Percentiles rank a stretch among this genome's conserved stretches.
Evolutionary conservation across 2,888 invertebrate species (phyloP).

Genomic region (Melanargia galathea): DNA sequence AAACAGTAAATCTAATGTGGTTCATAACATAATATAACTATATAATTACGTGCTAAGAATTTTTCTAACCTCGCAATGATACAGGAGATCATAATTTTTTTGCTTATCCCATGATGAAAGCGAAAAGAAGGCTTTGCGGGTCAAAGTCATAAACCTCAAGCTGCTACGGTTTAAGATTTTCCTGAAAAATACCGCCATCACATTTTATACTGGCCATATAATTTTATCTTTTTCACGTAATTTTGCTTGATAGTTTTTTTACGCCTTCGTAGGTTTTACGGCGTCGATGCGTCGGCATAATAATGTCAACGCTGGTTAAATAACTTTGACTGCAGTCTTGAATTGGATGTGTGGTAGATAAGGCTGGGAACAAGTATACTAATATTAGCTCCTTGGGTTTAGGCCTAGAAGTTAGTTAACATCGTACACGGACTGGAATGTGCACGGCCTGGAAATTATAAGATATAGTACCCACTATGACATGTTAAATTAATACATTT

Average conservation of each 20-base stretch:
- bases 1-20: neutral
- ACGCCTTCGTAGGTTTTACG: conserved; percentile 4
- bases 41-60: neutral
- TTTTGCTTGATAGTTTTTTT: conserved; percentile 30
- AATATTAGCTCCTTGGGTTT: no score
- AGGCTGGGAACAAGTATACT: no score
- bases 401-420: no score
- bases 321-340: neutral
- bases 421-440: no score
- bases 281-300: neutral
- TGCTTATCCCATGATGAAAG: conserved; percentile 27
- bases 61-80: neutral
- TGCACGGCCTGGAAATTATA: no score
- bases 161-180: conserved; percentile 26
- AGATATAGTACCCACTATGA: no score
- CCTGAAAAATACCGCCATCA: conserved; percentile 29
- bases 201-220: conserved; percentile 34
- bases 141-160: conserved; percentile 42
- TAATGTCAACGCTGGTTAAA: neutral
- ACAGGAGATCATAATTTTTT: conserved; percentile 18
- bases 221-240: conserved; percentile 35
- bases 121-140: conserved; percentile 38
- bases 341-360: no score
- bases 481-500: no score
- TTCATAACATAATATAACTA: no score